Evolutionary conservation across 2,797 vertebrate species (phyloP).

Genomic region (Sebastiscus albofasciatus): DNA sequence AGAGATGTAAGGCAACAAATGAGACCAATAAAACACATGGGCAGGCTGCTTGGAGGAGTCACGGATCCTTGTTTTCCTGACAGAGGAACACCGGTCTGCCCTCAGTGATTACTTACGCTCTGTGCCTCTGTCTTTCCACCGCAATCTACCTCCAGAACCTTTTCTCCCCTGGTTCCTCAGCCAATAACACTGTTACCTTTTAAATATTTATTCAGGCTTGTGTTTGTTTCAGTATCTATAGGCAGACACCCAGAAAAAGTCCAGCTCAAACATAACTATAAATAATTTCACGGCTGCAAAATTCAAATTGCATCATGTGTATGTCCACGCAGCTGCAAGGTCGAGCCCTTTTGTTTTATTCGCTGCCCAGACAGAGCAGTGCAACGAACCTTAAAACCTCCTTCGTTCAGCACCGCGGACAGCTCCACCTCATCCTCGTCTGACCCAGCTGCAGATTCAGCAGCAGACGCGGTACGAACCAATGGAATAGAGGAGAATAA

Average conservation of each 20-base stretch:
- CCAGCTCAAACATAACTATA: constrained; percentile 35
- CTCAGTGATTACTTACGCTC: constrained; percentile 58
- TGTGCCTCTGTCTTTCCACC: constrained; percentile 32
- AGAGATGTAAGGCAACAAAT: constrained; percentile 71
- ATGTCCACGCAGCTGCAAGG: constrained; percentile 15
- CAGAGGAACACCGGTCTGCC: constrained; percentile 63
- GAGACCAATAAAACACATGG: constrained; percentile 69
- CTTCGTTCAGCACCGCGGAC: constrained; percentile 50
- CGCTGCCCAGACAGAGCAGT: neutral
- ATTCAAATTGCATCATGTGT: constrained; percentile 43
- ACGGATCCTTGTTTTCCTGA: constrained; percentile 67
- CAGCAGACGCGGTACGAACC: neutral
- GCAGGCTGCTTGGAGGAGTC: constrained; percentile 65
- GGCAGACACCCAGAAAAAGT: constrained; percentile 15
- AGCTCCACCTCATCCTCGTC: constrained; percentile 15
- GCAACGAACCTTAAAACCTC: neutral
- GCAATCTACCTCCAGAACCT: constrained; percentile 38
- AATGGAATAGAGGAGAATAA: neutral
- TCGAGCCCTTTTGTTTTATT: constrained; percentile 6
- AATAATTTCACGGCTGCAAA: constrained; percentile 40
- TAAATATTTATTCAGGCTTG: constrained; percentile 43
- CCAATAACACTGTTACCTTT: constrained; percentile 27
- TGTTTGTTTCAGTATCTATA: constrained; percentile 36
- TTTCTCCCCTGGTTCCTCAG: neutral
- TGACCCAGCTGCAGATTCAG: constrained; percentile 23